Conservation (phyloP, 2,797 vertebrate species). For the Aldrovandia affinis region DNA sequence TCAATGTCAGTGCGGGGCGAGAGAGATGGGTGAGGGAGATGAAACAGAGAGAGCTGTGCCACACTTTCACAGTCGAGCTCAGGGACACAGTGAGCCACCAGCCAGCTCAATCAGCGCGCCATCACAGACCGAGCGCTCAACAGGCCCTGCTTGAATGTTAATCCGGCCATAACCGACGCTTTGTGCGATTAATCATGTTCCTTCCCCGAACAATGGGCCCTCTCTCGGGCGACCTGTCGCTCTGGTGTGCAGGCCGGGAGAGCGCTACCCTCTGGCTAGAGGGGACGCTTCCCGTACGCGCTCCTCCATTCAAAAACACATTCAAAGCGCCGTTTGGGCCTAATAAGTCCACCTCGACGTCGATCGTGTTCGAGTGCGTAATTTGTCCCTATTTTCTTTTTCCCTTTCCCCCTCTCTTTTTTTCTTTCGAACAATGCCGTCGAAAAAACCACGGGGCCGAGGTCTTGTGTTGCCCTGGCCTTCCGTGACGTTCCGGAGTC, state of each 20-base stretch:
- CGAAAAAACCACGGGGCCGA: constrained; percentile 67
- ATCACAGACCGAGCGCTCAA: constrained; percentile 91
- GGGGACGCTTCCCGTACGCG: constrained; percentile 60
- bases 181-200: constrained; percentile 93
- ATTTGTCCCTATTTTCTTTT: constrained; percentile 62
- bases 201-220: constrained; percentile 79
- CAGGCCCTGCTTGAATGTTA: constrained; percentile 93
- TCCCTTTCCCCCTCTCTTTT: neutral
- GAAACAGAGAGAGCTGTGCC: constrained; percentile 67
- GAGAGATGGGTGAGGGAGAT: constrained; percentile 62
- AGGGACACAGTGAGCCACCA: constrained; percentile 87
- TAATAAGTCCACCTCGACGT: constrained; percentile 57
- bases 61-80: constrained; percentile 69
- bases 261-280: constrained; percentile 18
- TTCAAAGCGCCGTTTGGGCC: constrained; percentile 76
- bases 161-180: constrained; percentile 89
- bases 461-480: constrained; percentile 84
- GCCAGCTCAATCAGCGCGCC: constrained; percentile 90
- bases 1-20: constrained; percentile 62
- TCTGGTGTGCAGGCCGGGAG: constrained; percentile 71
- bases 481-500: constrained; percentile 80
- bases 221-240: constrained; percentile 78
- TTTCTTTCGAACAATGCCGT: constrained; percentile 59
- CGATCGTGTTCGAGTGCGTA: constrained; percentile 64
- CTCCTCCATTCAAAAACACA: constrained; percentile 64